Percentiles rank a stretch among this genome's conserved stretches.
These are phyloP conservation scores for Planococcus citri DNA, from an alignment of 1,140 invertebrate genomes.

Conservation along the genomic window DNA sequence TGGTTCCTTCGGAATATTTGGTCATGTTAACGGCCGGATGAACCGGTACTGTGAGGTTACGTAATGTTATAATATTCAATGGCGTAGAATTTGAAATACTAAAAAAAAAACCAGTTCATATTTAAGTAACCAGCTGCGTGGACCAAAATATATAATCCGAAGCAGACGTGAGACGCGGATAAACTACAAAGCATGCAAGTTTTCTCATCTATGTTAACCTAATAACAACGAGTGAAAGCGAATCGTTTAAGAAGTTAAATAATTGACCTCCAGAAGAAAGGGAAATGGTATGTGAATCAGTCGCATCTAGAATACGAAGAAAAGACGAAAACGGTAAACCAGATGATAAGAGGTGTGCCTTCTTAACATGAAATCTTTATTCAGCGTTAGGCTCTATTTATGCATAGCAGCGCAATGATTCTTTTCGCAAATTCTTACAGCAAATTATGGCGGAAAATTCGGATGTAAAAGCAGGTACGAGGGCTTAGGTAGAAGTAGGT, in stretches of 20 bases:
- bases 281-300: constrained; percentile 6
- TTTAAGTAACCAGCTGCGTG: not conserved
- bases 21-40: too few relatives aligned
- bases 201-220: constrained; percentile 2
- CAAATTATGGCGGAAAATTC: too few relatives aligned
- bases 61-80: too few relatives aligned
- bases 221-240: constrained; percentile 1
- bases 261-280: constrained; percentile 6
- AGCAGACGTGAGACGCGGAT: not conserved
- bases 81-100: too few relatives aligned
- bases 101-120: not conserved
- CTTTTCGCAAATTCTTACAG: too few relatives aligned
- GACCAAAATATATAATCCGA: not conserved
- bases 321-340: constrained; percentile 6
- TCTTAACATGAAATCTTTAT: not conserved
- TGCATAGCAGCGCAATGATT: not conserved
- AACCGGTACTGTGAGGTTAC: too few relatives aligned
- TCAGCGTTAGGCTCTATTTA: too few relatives aligned
- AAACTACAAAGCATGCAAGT: not conserved
- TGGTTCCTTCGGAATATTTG: too few relatives aligned
- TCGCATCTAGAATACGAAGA: constrained; percentile 5
- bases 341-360: not conserved
- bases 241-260: not conserved
- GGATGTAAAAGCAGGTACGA: too few relatives aligned
- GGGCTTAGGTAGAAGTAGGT: too few relatives aligned